Conservation (phyloP, 2,113 vertebrate genomes). For the Nettapus auritus region DNA sequence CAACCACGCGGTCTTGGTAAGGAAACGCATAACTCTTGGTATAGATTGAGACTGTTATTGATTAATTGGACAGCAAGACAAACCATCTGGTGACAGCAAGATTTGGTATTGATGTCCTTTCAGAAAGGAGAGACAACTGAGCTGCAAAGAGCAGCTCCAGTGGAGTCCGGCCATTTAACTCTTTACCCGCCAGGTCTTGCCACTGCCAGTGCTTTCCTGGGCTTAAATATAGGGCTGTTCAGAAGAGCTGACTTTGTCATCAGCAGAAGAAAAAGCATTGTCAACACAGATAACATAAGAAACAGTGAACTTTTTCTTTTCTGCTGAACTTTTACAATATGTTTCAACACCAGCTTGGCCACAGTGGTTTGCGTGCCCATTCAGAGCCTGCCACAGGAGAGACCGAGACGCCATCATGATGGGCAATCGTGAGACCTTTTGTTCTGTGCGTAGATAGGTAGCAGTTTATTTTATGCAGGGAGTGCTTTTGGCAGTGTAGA, state of each 20-base stretch:
- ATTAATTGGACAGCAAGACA: constrained; percentile 39
- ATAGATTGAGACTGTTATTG: background rate
- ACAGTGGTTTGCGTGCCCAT: accelerated
- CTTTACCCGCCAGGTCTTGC: background rate
- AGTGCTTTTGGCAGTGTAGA: background rate
- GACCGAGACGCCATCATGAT: background rate
- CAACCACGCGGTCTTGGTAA: constrained; percentile 2
- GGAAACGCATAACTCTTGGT: background rate
- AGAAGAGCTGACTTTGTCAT: background rate
- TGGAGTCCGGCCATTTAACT: background rate
- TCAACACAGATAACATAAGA: background rate
- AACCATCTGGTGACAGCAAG: constrained; percentile 39
- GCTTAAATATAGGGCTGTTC: background rate
- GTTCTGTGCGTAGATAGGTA: background rate
- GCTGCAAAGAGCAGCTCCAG: background rate
- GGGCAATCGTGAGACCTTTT: background rate
- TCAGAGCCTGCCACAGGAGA: background rate
- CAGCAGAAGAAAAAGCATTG: background rate
- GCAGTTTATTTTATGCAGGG: background rate
- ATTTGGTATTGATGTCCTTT: constrained; percentile 26
- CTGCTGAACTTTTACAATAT: background rate
- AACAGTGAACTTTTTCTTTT: accelerated
- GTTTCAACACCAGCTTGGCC: background rate
- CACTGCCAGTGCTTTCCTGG: background rate
- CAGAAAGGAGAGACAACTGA: background rate